Evolutionary conservation across 2,113 vertebrate species (phyloP).

Genomic region (Monopterus albus): DNA sequence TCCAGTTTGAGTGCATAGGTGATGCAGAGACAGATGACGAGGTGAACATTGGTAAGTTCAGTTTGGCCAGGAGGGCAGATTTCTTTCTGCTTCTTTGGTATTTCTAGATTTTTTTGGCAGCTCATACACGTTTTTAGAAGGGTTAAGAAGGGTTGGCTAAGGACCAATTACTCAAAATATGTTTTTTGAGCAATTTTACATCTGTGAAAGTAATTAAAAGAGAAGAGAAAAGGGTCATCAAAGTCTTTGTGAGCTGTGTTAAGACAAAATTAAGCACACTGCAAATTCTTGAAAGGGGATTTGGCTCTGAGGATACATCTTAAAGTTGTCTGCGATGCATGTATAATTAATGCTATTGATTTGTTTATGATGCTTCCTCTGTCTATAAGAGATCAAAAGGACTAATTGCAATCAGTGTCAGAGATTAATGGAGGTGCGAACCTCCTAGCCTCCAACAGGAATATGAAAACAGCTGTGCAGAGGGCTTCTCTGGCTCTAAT

Average conservation of each 20-base stretch:
- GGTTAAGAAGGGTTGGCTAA: too few relatives aligned
- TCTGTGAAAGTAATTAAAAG: neutral
- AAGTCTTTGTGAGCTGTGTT: slow-evolving; percentile 16
- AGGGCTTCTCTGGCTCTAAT: slow-evolving; percentile 67
- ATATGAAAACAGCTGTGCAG: slow-evolving; percentile 76
- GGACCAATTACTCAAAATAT: neutral
- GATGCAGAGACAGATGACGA: slow-evolving; percentile 97
- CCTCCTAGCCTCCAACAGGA: slow-evolving; percentile 56
- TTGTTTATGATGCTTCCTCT: slow-evolving; percentile 69
- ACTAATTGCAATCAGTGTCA: slow-evolving; percentile 82
- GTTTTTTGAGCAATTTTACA: neutral
- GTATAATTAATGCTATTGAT: slow-evolving; percentile 80
- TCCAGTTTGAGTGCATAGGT: slow-evolving; percentile 96
- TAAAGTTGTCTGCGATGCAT: slow-evolving; percentile 58
- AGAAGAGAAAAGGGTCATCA: neutral
- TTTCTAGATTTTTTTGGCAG: too few relatives aligned
- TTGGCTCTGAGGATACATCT: slow-evolving; percentile 50
- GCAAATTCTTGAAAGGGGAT: slow-evolving; percentile 34
- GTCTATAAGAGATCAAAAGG: slow-evolving; percentile 69
- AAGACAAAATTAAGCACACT: slow-evolving; percentile 20
- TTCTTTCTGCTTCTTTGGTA: too few relatives aligned
- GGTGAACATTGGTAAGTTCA: slow-evolving; percentile 93
- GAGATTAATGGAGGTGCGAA: slow-evolving; percentile 79
- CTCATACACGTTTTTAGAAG: too few relatives aligned
- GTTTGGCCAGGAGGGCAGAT: neutral